phyloP scores from a whole-genome alignment of 1,140 invertebrate species.

The Trachelipus rathkii region DNA sequence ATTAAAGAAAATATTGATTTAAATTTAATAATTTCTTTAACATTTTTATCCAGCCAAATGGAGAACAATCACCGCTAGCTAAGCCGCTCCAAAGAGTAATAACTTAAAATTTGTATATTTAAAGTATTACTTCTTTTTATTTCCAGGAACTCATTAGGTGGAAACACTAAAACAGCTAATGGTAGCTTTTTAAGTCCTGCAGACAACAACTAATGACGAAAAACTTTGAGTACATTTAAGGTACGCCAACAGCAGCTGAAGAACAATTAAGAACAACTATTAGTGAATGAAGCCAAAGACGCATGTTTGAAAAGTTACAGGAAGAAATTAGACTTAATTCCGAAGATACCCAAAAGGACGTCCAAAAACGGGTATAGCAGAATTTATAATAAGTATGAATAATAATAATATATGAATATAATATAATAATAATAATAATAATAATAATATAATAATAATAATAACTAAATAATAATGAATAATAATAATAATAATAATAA shows the following conservation, averaged over 20 bases:
- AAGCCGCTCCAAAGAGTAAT: no score
- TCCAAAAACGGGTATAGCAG: neutral
- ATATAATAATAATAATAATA: no score
- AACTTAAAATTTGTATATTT: no score
- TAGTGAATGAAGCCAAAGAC: slow-evolving; percentile 91
- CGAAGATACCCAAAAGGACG: slow-evolving; percentile 21
- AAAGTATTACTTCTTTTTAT: neutral
- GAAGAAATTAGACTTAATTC: slow-evolving; percentile 76
- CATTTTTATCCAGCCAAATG: no score
- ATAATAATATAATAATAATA: no score
- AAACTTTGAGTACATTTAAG: slow-evolving; percentile 79
- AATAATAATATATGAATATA: no score
- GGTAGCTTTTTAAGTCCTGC: slow-evolving; percentile 87
- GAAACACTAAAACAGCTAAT: slow-evolving; percentile 91
- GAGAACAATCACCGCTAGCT: no score
- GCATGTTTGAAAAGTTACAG: slow-evolving; percentile 83
- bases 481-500: no score
- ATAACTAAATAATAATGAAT: no score
- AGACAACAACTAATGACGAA: slow-evolving; percentile 85
- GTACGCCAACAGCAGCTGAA: slow-evolving; percentile 84
- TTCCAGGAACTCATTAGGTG: slow-evolving; percentile 79
- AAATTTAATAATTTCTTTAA: no score
- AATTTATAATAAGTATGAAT: neutral
- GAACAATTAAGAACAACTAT: slow-evolving; percentile 90
- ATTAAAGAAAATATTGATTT: no score